Conservation (phyloP, 2,113 vertebrate species). For the Tenebrosternarchus preto region DNA sequence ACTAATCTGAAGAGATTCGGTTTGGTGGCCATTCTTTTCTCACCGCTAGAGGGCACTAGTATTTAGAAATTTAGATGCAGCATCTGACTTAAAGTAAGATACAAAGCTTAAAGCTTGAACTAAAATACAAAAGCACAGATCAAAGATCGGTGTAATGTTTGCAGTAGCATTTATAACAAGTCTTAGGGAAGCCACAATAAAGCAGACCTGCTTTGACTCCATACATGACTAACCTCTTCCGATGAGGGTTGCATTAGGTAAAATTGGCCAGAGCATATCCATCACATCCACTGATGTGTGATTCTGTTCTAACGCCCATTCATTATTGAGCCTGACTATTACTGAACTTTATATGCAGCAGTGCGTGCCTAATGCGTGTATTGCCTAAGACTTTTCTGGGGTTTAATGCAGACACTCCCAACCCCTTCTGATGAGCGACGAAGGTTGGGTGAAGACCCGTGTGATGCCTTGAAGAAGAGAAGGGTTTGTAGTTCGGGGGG, state of each 20-base stretch:
- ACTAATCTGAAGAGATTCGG: background rate
- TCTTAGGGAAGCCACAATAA: too few relatives aligned
- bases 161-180: background rate
- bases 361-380: too few relatives aligned
- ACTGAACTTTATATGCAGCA: background rate
- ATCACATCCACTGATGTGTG: conserved; percentile 26
- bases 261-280: conserved; percentile 6
- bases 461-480: background rate
- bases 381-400: too few relatives aligned
- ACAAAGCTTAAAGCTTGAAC: background rate
- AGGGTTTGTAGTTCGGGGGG: background rate
- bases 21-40: background rate
- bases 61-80: background rate
- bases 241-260: background rate
- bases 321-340: conserved; percentile 33
- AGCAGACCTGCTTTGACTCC: too few relatives aligned
- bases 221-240: background rate
- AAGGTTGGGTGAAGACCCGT: background rate
- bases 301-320: conserved; percentile 36
- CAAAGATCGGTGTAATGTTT: background rate
- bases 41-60: conserved; percentile 17
- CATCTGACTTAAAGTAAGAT: background rate
- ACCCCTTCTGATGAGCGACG: too few relatives aligned
- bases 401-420: too few relatives aligned
- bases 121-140: background rate